Evolutionary conservation across 1,140 invertebrate genomes (phyloP), one percentile per base, ranked within the genome.

Genomic region (Leptestheria dahalacensis): DNA sequence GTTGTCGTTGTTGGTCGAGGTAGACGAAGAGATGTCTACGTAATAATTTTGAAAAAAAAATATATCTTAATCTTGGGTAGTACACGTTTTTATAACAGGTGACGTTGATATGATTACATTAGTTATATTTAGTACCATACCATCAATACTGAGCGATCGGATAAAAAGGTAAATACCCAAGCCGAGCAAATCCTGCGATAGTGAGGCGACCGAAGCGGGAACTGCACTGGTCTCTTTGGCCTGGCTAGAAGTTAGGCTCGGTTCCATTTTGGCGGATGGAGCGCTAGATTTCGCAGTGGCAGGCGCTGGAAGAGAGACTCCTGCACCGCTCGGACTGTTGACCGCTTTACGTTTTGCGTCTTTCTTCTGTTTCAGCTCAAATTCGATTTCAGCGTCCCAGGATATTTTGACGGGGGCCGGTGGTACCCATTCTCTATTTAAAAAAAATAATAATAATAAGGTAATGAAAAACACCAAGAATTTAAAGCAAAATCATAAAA

Each of bases 401-500:
- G 83, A 82, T 29, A 88, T 84, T 75, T 91, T 87, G 18, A 87
- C 85, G 57, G 86, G 77, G 48, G 85, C 76, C 24, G 87, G 87
- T 57, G 84, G 86, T 41, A 96, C 87, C 91, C 91, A 98, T 75
- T 97, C 93, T 65, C 86, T 62, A 20, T 12, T n/a, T n/a, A n/a
- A n/a, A n/a, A 56, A 61, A n/a, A 47, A 23, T 25, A 41, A 58
- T 48, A n/a, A n/a, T n/a, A n/a, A n/a, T n/a, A n/a, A n/a, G n/a
- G n/a, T n/a, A n/a, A n/a, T n/a, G n/a, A n/a, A n/a, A n/a, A n/a
- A n/a, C n/a, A n/a, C n/a, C n/a, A n/a, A n/a, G n/a, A n/a, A n/a
- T n/a, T n/a, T n/a, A n/a, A n/a, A n/a, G n/a, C n/a, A n/a, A n/a
- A n/a, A n/a, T n/a, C n/a, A n/a, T n/a, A n/a, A n/a, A n/a, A n/a